phyloP scores from a whole-genome alignment of 2,888 invertebrate species.

The Catocala nupta region DNA sequence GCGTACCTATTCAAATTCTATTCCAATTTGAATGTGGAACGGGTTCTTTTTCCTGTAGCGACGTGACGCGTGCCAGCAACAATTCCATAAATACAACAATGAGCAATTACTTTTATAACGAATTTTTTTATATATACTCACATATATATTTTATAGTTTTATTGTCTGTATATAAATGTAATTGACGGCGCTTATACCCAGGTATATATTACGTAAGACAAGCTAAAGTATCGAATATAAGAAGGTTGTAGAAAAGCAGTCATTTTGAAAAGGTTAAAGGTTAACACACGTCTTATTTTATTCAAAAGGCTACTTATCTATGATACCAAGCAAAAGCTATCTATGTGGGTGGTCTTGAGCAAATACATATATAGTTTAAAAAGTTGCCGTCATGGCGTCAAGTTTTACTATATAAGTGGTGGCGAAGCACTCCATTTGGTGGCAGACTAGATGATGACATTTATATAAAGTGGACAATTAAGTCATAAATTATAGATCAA shows the following conservation, averaged over 20 bases:
- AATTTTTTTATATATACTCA: conserved; percentile 52
- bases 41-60: conserved; percentile 79
- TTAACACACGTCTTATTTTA: no score
- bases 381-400: not conserved
- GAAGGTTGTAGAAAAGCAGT: no score
- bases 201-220: conserved; percentile 16
- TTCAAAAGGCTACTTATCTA: no score
- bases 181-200: conserved; percentile 18
- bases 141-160: conserved; percentile 49
- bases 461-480: conserved; percentile 17
- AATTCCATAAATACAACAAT: conserved; percentile 76
- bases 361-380: not conserved
- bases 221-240: no score
- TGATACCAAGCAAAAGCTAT: not conserved
- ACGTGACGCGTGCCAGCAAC: conserved; percentile 69
- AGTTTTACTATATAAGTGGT: conserved; percentile 4
- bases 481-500: conserved; percentile 21
- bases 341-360: conserved; percentile 13
- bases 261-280: no score
- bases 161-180: conserved; percentile 42
- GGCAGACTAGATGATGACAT: conserved; percentile 11
- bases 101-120: conserved; percentile 72
- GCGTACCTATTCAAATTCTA: conserved; percentile 81
- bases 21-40: conserved; percentile 82
- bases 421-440: conserved; percentile 8